Percentiles rank a stretch among this genome's conserved stretches.
These are phyloP conservation scores for Samia ricini DNA, from an alignment of 1,140 invertebrate genomes.

Conservation along the genomic window DNA sequence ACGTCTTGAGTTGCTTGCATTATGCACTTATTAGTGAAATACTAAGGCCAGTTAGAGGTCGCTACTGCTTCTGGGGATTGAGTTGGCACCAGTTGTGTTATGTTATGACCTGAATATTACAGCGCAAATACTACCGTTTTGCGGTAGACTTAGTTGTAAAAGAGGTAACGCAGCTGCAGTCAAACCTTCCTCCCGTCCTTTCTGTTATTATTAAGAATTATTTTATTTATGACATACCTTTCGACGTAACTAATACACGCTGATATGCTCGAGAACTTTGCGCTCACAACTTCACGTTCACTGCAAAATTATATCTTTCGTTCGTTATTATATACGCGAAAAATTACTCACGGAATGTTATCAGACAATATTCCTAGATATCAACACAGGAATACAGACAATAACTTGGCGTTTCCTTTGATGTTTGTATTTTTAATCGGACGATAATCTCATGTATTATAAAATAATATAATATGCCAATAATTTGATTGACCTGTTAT, in stretches of 20 bases:
- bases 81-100: no score
- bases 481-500: constrained; percentile 7
- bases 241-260: neutral
- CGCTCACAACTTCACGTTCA: neutral
- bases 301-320: neutral
- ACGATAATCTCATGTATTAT: constrained; percentile 6
- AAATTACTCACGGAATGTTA: constrained; percentile 7
- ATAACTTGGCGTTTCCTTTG: constrained; percentile 5
- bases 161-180: no score
- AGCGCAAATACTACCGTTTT: no score
- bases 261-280: neutral
- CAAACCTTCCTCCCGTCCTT: no score
- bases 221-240: neutral
- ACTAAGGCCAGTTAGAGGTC: no score
- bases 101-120: no score
- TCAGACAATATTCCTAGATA: constrained; percentile 1
- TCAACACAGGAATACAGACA: neutral
- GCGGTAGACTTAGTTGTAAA: no score
- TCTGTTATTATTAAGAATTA: neutral
- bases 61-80: no score
- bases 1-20: no score
- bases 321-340: constrained; percentile 7
- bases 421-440: constrained; percentile 11
- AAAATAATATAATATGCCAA: constrained; percentile 8
- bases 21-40: no score